Evolutionary conservation across 2,888 invertebrate species (phyloP), one percentile per base, ranked within the genome.

Genomic region (Hydrotaea diabolus): DNA sequence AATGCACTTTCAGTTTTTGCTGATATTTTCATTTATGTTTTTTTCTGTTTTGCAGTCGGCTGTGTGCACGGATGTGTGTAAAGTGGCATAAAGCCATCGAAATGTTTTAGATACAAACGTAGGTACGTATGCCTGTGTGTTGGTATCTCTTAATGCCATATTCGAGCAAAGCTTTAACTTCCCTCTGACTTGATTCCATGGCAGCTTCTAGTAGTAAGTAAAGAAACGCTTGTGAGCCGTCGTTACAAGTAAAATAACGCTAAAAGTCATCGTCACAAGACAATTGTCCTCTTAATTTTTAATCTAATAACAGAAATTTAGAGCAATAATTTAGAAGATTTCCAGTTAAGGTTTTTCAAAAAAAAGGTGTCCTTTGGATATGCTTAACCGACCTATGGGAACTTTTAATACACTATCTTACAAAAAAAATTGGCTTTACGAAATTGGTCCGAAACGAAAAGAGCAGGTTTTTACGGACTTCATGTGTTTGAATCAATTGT

Each of bases 281-380:
- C 36, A 36, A 36, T 36, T 3, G 3, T 36, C 36, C 36, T 8
- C 39, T 39, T 39, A 88, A 90, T 88, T 89, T 87, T 88, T 89
- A 90, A 89, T 90, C 90, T 90, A 90, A 90, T 90, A 90, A 89
- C 89, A 89, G 89, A 89, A 90, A 90, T 90, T 89, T 90, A 90
- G 89, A 89, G 90, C 90, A 90, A 89, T 90, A 90, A 90, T 89
- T 89, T 90, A 78, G 88, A 88, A 89, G 90, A 90, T 89, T 89
- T 90, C 89, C 87, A 89, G 89, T 87, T 88, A 87, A 87, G 89
- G 89, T 90, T 89, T 89, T 87, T 86, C n/a, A 31, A 31, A 7
- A 7, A 31, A 31, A 31, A 2, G 31, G 31, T 31, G 2, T 31
- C n/a, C 26, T 7, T 4, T 2, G 31, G 31, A 7, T 31, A 31